Conservation (phyloP, 2,888 invertebrate species). For the Melieria omissa region DNA sequence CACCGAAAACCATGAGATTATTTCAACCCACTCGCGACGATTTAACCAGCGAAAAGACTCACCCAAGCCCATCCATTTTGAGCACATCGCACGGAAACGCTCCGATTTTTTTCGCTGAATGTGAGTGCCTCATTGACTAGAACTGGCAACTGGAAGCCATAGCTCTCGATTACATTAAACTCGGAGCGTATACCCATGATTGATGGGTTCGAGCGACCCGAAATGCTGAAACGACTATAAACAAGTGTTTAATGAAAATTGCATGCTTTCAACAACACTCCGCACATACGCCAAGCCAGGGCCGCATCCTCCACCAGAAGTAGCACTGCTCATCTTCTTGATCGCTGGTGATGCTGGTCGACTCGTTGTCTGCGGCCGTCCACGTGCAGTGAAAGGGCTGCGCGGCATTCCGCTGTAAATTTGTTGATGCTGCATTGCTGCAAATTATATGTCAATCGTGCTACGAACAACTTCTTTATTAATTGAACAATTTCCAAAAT, state of each 20-base stretch:
- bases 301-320: slow-evolving; percentile 49
- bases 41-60: slow-evolving; percentile 17
- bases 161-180: slow-evolving; percentile 80
- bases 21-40: background rate
- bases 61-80: slow-evolving; percentile 71
- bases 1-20: background rate
- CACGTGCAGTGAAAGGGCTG: slow-evolving; percentile 53
- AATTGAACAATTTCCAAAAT: background rate
- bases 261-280: background rate
- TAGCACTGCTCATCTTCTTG: slow-evolving; percentile 48
- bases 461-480: too few relatives aligned
- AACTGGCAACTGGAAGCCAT: slow-evolving; percentile 85
- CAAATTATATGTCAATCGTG: too few relatives aligned
- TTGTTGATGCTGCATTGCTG: slow-evolving; percentile 49
- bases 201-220: slow-evolving; percentile 74
- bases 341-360: slow-evolving; percentile 35
- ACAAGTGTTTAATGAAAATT: background rate
- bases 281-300: slow-evolving; percentile 38
- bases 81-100: slow-evolving; percentile 69
- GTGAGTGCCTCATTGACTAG: slow-evolving; percentile 89
- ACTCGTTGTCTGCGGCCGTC: slow-evolving; percentile 37
- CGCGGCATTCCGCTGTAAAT: slow-evolving; percentile 50
- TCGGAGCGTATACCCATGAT: slow-evolving; percentile 82
- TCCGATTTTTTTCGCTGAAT: slow-evolving; percentile 74
- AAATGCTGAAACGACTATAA: slow-evolving; percentile 55